Percentiles rank a stretch among this genome's conserved stretches.
These are phyloP conservation scores for Melipona bicolor DNA, from an alignment of 2,888 invertebrate genomes.

Conservation along the genomic window DNA sequence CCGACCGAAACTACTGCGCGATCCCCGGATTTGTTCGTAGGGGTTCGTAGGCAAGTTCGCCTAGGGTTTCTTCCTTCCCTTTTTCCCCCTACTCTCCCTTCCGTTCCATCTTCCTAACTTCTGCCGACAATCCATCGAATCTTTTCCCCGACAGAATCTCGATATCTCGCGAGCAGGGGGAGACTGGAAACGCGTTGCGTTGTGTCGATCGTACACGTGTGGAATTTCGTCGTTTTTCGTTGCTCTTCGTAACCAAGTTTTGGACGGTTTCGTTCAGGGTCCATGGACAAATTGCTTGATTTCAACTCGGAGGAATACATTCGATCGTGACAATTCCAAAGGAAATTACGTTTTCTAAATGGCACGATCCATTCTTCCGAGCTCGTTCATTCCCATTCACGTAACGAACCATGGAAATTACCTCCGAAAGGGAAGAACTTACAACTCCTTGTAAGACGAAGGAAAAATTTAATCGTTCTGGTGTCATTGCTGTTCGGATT, in stretches of 20 bases:
- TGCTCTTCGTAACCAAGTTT: no score
- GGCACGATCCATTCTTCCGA: not conserved
- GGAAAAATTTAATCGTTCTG: constrained; percentile 28
- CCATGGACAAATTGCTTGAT: no score
- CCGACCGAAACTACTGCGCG: constrained; percentile 23
- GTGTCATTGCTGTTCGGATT: no score
- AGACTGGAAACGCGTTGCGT: not conserved
- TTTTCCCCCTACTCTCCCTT: not conserved
- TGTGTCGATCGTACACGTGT: not conserved
- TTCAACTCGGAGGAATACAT: not conserved
- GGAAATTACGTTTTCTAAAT: not conserved
- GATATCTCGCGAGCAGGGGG: not conserved
- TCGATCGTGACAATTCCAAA: no score
- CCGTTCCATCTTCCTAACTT: not conserved
- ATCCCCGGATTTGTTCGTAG: constrained; percentile 1
- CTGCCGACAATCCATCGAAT: not conserved
- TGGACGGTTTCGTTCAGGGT: no score
- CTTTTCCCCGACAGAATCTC: not conserved
- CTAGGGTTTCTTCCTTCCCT: not conserved
- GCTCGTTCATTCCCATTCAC: not conserved
- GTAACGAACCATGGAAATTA: not conserved
- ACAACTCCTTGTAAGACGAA: constrained; percentile 7
- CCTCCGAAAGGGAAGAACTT: not conserved
- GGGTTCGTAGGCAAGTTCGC: not conserved
- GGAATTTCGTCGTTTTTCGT: no score